Percentiles rank a stretch among this genome's conserved stretches.
phyloP scores from a whole-genome alignment of 2,888 invertebrate genomes.

The Ochropleura plecta region DNA sequence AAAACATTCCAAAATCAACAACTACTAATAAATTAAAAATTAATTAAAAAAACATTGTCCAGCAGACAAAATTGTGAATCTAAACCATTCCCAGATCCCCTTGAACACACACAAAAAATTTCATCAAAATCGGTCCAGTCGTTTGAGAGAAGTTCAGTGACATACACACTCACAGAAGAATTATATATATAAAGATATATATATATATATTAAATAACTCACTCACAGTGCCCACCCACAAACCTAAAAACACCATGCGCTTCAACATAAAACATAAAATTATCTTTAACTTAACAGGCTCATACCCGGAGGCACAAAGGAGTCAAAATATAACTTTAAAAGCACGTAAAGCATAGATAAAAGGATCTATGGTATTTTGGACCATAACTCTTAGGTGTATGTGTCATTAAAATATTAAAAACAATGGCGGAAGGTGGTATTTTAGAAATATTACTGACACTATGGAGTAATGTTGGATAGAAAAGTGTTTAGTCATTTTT shows the following conservation, averaged over 20 bases:
- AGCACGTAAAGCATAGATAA: conserved; percentile 57
- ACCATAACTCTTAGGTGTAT: conserved; percentile 65
- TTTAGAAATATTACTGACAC: conserved; percentile 54
- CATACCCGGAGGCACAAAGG: conserved; percentile 54
- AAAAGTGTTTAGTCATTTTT: conserved; percentile 16
- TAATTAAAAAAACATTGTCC: too few relatives aligned
- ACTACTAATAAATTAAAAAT: too few relatives aligned
- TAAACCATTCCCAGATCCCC: too few relatives aligned
- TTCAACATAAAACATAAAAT: conserved; percentile 27
- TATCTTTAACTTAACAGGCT: conserved; percentile 35
- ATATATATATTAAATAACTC: too few relatives aligned
- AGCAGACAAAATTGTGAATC: too few relatives aligned
- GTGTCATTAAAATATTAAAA: conserved; percentile 74
- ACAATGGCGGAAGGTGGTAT: conserved; percentile 59
- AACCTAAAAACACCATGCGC: conserved; percentile 11
- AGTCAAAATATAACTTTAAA: conserved; percentile 50
- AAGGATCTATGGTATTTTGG: conserved; percentile 46
- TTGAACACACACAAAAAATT: too few relatives aligned
- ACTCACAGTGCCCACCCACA: conserved; percentile 51
- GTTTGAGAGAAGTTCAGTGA: too few relatives aligned
- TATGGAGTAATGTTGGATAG: conserved; percentile 35
- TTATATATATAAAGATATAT: too few relatives aligned
- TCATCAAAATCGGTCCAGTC: too few relatives aligned
- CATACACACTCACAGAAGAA: too few relatives aligned
- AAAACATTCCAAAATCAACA: too few relatives aligned